Conservation (phyloP, 2,797 vertebrate species). For the Bovichtus variegatus region DNA sequence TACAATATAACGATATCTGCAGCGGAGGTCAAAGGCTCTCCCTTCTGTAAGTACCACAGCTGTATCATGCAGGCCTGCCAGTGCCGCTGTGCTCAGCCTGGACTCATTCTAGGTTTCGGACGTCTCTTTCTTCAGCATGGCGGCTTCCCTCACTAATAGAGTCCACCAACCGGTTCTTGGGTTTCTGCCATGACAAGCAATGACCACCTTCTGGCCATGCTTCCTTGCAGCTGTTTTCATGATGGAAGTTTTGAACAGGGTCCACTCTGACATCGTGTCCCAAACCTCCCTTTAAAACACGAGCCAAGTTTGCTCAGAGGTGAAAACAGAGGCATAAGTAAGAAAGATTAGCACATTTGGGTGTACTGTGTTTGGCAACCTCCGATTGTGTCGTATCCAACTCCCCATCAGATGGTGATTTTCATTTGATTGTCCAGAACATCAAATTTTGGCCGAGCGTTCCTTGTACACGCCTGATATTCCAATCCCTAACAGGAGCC, state of each 20-base stretch:
- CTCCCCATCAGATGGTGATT: conserved; percentile 8
- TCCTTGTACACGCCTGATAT: not conserved
- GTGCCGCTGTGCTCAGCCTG: not conserved
- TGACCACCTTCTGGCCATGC: conserved; percentile 30
- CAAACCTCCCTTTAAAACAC: conserved; percentile 19
- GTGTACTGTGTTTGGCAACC: not conserved
- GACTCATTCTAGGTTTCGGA: not conserved
- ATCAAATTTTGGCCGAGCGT: conserved; percentile 1
- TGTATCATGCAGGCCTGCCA: not conserved
- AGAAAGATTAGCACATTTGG: conserved; percentile 30
- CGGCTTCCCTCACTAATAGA: not conserved
- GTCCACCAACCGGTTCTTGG: conserved; percentile 21
- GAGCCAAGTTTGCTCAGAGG: conserved; percentile 17
- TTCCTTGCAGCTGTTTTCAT: conserved; percentile 47
- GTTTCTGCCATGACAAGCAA: conserved; percentile 17
- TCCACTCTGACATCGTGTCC: conserved; percentile 41
- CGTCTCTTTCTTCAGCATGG: conserved; percentile 12
- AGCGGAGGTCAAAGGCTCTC: conserved; percentile 1
- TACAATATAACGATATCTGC: conserved; percentile 6
- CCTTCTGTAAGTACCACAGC: not conserved
- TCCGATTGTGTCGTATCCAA: conserved; percentile 3
- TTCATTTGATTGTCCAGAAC: conserved; percentile 16
- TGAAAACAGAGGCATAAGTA: conserved; percentile 15
- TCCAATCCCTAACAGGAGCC: not conserved
- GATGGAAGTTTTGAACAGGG: conserved; percentile 27